Evolutionary conservation across 2,888 invertebrate genomes (phyloP).

Genomic region (Apotomis betuletana): DNA sequence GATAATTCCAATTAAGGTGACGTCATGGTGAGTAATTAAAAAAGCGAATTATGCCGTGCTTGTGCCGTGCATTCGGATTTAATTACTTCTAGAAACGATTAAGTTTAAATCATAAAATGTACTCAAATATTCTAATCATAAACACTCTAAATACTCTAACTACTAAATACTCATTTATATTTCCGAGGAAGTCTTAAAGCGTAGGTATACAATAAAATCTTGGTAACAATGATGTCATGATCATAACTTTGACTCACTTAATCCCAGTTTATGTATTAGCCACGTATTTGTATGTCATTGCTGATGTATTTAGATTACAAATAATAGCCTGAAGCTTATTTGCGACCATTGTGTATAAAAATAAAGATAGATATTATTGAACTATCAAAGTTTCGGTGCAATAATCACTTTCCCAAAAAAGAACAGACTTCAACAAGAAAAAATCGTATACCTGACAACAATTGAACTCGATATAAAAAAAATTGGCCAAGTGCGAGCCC

Average conservation of each 20-base stretch:
- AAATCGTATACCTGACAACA: too few relatives aligned
- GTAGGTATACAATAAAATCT: conserved; percentile 2
- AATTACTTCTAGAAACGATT: neutral
- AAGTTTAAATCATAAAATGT: neutral
- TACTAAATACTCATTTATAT: neutral
- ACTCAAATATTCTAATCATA: conserved; percentile 7
- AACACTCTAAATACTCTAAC: conserved; percentile 2
- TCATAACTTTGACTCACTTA: neutral
- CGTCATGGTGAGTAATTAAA: conserved; percentile 40
- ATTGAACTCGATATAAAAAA: too few relatives aligned
- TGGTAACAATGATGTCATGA: neutral
- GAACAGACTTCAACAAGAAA: too few relatives aligned
- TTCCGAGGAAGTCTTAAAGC: neutral
- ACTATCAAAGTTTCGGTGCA: neutral
- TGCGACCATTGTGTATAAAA: too few relatives aligned
- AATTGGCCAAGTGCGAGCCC: too few relatives aligned
- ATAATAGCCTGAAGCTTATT: too few relatives aligned
- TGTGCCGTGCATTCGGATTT: conserved; percentile 10
- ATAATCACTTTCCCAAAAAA: too few relatives aligned
- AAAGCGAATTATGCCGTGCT: conserved; percentile 17
- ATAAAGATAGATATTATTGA: too few relatives aligned
- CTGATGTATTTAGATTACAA: too few relatives aligned
- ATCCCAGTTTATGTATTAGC: neutral
- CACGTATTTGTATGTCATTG: too few relatives aligned
- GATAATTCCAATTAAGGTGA: conserved; percentile 37